Conservation (phyloP, 2,888 invertebrate genomes). For the Rhorus exstirpatorius region DNA sequence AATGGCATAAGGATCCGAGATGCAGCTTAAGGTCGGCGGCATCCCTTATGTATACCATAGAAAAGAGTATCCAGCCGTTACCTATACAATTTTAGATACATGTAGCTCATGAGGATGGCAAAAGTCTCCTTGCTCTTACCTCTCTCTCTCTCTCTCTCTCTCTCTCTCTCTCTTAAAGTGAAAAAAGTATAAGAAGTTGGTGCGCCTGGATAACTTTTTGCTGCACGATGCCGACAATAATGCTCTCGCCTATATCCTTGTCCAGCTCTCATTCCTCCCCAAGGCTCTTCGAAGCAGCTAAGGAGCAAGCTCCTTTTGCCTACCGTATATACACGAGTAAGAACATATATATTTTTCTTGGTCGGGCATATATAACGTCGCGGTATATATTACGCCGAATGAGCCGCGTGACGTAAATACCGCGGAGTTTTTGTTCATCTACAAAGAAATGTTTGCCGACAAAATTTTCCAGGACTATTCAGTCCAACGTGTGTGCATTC, state of each 20-base stretch:
- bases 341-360: constrained; percentile 37
- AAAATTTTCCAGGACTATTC: constrained; percentile 83
- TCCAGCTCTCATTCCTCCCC: constrained; percentile 12
- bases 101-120: constrained; percentile 16
- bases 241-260: constrained; percentile 29
- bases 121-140: constrained; percentile 51
- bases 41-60: constrained; percentile 53
- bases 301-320: constrained; percentile 44
- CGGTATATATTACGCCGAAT: constrained; percentile 86
- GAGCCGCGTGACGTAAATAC: constrained; percentile 85
- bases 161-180: too few relatives aligned
- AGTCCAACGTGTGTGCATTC: constrained; percentile 26
- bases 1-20: constrained; percentile 48
- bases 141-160: constrained; percentile 46
- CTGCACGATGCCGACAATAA: constrained; percentile 61
- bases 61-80: constrained; percentile 56
- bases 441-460: constrained; percentile 85
- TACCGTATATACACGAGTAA: background rate
- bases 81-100: constrained; percentile 22
- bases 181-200: constrained; percentile 53
- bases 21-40: constrained; percentile 64
- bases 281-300: constrained; percentile 50
- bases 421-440: constrained; percentile 76
- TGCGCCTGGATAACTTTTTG: constrained; percentile 65
- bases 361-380: constrained; percentile 73